A percentile compares a stretch with the other conserved stretches of the same genome.
Evolutionary conservation across 1,140 invertebrate species (phyloP).

Genomic region (Ceratosolen fusciceps): DNA sequence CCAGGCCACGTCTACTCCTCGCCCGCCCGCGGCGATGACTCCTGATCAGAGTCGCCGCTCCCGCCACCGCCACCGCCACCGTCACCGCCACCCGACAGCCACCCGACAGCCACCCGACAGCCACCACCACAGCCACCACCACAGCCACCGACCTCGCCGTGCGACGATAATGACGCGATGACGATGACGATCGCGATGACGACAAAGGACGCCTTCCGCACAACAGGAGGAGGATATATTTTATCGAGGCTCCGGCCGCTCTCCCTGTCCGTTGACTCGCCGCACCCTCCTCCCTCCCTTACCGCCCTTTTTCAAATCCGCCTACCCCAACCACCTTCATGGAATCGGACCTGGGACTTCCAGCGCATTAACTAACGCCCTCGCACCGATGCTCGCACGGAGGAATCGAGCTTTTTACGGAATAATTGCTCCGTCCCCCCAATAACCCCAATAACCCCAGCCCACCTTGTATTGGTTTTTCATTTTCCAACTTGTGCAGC

Average conservation of each 20-base stretch:
- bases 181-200: background rate
- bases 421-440: too few species aligned
- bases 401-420: too few species aligned
- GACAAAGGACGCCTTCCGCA: background rate
- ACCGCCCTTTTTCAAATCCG: background rate
- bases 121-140: background rate
- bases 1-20: slow-evolving; percentile 4
- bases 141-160: background rate
- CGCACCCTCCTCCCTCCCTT: background rate
- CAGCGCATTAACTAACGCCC: background rate
- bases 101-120: background rate
- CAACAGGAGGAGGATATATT: background rate
- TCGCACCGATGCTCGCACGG: too few species aligned
- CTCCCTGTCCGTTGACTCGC: background rate
- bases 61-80: too few species aligned
- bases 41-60: too few species aligned
- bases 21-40: too few species aligned
- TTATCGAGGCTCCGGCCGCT: too few species aligned
- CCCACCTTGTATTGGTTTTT: background rate
- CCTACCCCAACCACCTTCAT: background rate
- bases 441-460: too few species aligned
- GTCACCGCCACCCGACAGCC: background rate
- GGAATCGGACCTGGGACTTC: background rate
- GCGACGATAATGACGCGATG: too few species aligned
- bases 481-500: background rate